Evolutionary conservation across 2,888 invertebrate species (phyloP).

Genomic region (Sipha maydis): DNA sequence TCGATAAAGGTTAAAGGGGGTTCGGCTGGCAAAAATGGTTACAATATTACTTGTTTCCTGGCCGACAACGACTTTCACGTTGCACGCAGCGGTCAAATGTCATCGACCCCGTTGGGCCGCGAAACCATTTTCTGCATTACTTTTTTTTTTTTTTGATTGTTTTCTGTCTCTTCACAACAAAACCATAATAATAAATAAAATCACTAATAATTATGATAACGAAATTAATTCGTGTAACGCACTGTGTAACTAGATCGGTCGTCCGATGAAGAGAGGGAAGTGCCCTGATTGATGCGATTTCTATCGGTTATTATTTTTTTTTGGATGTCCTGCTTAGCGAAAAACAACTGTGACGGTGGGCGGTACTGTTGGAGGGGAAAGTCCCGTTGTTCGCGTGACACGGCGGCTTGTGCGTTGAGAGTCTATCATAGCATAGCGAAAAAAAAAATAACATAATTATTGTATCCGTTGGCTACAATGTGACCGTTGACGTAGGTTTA

Average conservation of each 20-base stretch:
- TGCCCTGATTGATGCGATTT: slow-evolving; percentile 13
- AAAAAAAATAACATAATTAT: slow-evolving; percentile 48
- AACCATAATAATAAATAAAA: background rate
- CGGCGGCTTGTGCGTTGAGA: background rate
- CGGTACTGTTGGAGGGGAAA: slow-evolving; percentile 33
- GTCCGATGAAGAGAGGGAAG: background rate
- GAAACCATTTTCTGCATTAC: slow-evolving; percentile 46
- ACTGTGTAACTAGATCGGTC: background rate
- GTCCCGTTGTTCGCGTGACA: slow-evolving; percentile 48
- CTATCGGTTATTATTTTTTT: slow-evolving; percentile 42
- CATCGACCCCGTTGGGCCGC: slow-evolving; percentile 43
- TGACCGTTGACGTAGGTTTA: slow-evolving; percentile 3
- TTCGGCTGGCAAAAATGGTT: background rate
- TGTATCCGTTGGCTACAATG: slow-evolving; percentile 54
- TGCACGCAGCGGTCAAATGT: slow-evolving; percentile 42
- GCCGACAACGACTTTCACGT: slow-evolving; percentile 50
- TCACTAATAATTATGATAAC: background rate
- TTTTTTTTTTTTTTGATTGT: slow-evolving; percentile 34
- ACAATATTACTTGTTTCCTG: background rate
- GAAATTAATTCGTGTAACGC: background rate
- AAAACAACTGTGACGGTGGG: slow-evolving; percentile 44
- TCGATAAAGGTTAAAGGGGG: background rate
- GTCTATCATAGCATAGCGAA: slow-evolving; percentile 9
- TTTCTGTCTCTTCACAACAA: slow-evolving; percentile 4
- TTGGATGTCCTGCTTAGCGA: background rate